Percentiles rank a stretch among this genome's conserved stretches.
Conservation (phyloP, 2,113 vertebrate species). For the Parus major region DNA sequence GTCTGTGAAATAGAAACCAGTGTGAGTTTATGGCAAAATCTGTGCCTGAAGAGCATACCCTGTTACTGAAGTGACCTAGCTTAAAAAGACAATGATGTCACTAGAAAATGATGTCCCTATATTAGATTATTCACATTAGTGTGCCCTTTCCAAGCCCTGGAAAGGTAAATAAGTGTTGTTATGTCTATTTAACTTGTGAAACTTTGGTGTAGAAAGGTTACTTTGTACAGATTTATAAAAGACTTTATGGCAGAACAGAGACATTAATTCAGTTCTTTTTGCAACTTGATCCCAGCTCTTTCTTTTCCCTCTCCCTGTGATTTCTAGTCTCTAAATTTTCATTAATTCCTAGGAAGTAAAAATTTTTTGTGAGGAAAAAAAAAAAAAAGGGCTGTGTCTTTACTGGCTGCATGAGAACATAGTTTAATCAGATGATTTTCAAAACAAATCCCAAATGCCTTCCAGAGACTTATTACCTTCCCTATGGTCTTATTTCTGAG, state of each 20-base stretch:
- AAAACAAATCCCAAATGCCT: not conserved
- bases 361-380: not conserved
- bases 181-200: not conserved
- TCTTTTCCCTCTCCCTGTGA: not conserved
- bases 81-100: not conserved
- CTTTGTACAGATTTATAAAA: not conserved
- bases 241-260: not conserved
- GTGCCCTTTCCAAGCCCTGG: not conserved
- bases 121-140: not conserved
- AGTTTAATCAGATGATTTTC: not conserved
- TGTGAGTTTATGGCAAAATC: not conserved
- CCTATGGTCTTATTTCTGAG: not conserved
- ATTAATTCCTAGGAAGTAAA: not conserved
- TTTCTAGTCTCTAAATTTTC: not conserved
- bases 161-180: not conserved
- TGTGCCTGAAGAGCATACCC: not conserved
- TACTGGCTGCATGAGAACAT: not conserved
- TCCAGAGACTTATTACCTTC: not conserved
- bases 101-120: fast-evolving
- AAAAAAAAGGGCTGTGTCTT: not conserved
- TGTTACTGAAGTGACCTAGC: not conserved
- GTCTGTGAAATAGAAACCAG: not conserved
- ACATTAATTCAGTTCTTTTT: not conserved
- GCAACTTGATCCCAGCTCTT: not conserved
- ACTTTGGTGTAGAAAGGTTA: not conserved